These are phyloP conservation scores for Syngnathus typhle DNA, from an alignment of 2,113 vertebrate genomes.

Conservation along the genomic window DNA sequence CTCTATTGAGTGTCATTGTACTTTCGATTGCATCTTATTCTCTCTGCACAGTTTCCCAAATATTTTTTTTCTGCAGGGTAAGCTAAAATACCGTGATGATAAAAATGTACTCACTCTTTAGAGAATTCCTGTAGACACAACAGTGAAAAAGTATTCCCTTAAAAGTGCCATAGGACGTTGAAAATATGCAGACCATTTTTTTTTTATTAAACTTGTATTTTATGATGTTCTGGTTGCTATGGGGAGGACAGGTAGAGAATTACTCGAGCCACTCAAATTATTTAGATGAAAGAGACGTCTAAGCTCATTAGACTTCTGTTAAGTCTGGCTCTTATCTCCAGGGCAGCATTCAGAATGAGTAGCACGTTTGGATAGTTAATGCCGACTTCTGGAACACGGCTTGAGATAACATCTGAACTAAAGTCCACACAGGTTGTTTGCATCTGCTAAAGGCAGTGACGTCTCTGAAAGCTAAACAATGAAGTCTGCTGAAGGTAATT, in stretches of 20 bases:
- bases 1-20: neutral
- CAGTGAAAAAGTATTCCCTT: neutral
- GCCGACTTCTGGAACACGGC: constrained; percentile 40
- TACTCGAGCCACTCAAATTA: constrained; percentile 7
- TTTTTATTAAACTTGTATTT: constrained; percentile 12
- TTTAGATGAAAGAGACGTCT: constrained; percentile 16
- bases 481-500: constrained; percentile 63
- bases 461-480: constrained; percentile 58
- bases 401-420: constrained; percentile 54
- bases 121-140: neutral
- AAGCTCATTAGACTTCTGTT: neutral
- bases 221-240: constrained; percentile 13
- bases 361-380: constrained; percentile 25
- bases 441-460: constrained; percentile 43
- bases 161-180: neutral
- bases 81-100: neutral
- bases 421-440: constrained; percentile 53
- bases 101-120: neutral
- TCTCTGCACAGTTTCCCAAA: neutral
- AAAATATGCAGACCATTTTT: constrained; percentile 2
- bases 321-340: constrained; percentile 24
- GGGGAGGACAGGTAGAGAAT: constrained; percentile 1
- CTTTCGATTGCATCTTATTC: neutral
- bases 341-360: constrained; percentile 22
- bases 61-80: neutral